Evolutionary conservation across 2,888 invertebrate species (phyloP).

Genomic region (Emmelina monodactyla): DNA sequence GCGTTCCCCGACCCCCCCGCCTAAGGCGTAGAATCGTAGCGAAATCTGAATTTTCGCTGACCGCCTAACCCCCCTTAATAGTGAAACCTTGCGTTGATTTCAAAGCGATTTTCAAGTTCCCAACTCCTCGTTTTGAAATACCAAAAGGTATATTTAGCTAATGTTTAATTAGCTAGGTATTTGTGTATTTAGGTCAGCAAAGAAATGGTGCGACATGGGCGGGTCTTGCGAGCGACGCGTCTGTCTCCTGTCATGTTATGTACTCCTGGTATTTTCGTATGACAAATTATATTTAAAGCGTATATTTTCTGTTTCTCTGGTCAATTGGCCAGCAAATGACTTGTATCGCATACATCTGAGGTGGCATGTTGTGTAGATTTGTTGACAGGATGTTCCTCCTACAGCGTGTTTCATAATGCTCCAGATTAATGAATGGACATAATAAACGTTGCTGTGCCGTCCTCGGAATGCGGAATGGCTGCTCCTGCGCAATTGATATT

Average conservation of each 20-base stretch:
- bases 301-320: too few relatives aligned
- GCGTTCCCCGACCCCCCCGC: too few relatives aligned
- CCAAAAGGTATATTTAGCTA: neutral
- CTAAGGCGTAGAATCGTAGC: too few relatives aligned
- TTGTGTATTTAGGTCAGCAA: slow-evolving; percentile 17
- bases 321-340: too few relatives aligned
- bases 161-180: slow-evolving; percentile 12
- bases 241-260: slow-evolving; percentile 9
- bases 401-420: slow-evolving; percentile 13
- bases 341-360: too few relatives aligned
- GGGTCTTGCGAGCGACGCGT: slow-evolving; percentile 7
- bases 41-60: too few relatives aligned
- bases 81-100: slow-evolving; percentile 10
- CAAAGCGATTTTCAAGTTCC: slow-evolving; percentile 13
- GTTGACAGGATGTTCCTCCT: slow-evolving; percentile 16
- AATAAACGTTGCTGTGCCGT: slow-evolving; percentile 46
- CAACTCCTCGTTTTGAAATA: slow-evolving; percentile 5
- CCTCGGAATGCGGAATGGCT: slow-evolving; percentile 57
- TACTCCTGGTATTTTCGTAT: too few relatives aligned
- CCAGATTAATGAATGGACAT: slow-evolving; percentile 34
- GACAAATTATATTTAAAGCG: too few relatives aligned
- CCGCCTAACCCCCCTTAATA: slow-evolving; percentile 30
- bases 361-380: too few relatives aligned
- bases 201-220: slow-evolving; percentile 12
- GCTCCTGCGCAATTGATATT: slow-evolving; percentile 44